A percentile compares a stretch with the other conserved stretches of the same genome.
Evolutionary conservation across 2,113 vertebrate genomes (phyloP).

Genomic region (Lepus europaeus): DNA sequence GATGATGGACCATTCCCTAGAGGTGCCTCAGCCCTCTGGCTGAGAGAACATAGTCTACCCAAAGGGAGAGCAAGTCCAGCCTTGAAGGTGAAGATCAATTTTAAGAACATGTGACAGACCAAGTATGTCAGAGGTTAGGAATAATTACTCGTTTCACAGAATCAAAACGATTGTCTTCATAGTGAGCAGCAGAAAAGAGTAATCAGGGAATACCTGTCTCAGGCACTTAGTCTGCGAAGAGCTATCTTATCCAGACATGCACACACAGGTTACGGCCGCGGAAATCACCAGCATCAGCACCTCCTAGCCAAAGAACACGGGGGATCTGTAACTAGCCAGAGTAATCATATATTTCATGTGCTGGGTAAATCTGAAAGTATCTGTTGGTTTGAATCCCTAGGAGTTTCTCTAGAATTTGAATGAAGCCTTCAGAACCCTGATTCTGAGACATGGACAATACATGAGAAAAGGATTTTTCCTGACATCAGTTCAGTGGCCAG

Average conservation of each 20-base stretch:
- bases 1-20: not conserved
- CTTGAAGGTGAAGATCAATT: not conserved
- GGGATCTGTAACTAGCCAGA: not conserved
- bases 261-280: not conserved
- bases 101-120: not conserved
- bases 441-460: not conserved
- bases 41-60: not conserved
- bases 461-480: not conserved
- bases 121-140: not conserved
- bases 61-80: not conserved
- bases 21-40: not conserved
- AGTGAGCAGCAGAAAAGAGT: not conserved
- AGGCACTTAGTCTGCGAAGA: not conserved
- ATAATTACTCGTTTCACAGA: not conserved
- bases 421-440: not conserved
- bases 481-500: not conserved
- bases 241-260: not conserved
- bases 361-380: not conserved
- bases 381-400: not conserved
- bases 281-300: not conserved
- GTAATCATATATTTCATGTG: not conserved
- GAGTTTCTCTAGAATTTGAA: slow-evolving; percentile 14
- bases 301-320: not conserved
- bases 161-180: not conserved
- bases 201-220: not conserved